Evolutionary conservation across 1,140 invertebrate genomes (phyloP).

Genomic region (Archivesica marissinica): DNA sequence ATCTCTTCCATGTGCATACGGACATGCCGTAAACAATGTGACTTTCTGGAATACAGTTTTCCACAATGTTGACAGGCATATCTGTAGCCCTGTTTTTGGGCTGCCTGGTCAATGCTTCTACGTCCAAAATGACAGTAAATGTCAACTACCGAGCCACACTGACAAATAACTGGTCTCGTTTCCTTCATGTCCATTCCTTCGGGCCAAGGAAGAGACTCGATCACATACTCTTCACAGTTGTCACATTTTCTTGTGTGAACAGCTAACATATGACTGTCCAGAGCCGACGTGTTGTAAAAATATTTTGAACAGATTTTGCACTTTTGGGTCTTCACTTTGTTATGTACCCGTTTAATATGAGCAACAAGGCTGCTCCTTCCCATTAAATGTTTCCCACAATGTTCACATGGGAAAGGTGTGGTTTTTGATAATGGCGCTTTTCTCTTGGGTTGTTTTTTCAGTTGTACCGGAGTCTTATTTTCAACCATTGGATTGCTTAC

Average conservation of each 20-base stretch:
- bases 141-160: constrained; percentile 33
- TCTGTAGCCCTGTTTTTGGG: too few relatives aligned
- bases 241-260: constrained; percentile 52
- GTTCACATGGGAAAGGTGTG: constrained; percentile 23
- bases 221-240: constrained; percentile 50
- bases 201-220: constrained; percentile 39
- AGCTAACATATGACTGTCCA: constrained; percentile 25
- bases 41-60: constrained; percentile 9
- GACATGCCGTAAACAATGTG: constrained; percentile 1
- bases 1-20: neutral
- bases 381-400: constrained; percentile 29
- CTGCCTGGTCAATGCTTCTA: too few relatives aligned
- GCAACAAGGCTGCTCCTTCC: constrained; percentile 25
- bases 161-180: constrained; percentile 13
- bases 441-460: neutral
- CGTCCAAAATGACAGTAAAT: constrained; percentile 32
- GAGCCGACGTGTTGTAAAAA: neutral
- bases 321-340: constrained; percentile 6
- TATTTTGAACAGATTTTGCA: constrained; percentile 9
- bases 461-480: neutral
- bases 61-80: constrained; percentile 48
- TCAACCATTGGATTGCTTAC: neutral
- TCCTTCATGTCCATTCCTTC: constrained; percentile 22
- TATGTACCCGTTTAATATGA: constrained; percentile 39
- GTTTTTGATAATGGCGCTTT: neutral